Base-by-base conservation (phyloP, 2,888 invertebrate genomes). In the Glyphotaelius pellucidus region DNA sequence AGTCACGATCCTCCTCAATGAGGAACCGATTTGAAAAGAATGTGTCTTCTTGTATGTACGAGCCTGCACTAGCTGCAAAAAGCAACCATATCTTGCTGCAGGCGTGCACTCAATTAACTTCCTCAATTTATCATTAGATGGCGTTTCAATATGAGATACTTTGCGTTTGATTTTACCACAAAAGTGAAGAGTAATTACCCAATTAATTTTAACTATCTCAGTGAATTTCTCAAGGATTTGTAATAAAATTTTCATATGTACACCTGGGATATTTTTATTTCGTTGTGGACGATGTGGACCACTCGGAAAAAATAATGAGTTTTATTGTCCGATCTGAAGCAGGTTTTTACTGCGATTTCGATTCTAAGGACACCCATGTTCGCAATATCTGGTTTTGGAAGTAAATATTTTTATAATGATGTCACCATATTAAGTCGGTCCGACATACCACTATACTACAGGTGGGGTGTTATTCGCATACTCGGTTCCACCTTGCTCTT, bases 361-460 rank as follows among this genome's bases (percentile, higher is more conserved):
- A 67, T 67, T 67, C 67, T 67, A 67, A 67, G 67, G 67, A 67
- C 67, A 67, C 25, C n/a, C 67, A n/a, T 42, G 42, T 67, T 67
- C 67, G 25, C 67, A 9, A 67, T 7, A 67, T 67, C 67, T 25
- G 25, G 67, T 67, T 67, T 67, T 67, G 25, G 67, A 67, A 67
- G 67, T 67, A 67, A 67, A 67, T 67, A 67, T 67, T 67, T 67
- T 67, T 67, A 67, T 67, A 67, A n/a, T 67, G 67, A 67, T 67
- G 67, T 67, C 67, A 67, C 67, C 67, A 25, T 25, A 67, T 52
- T 1, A 67, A 67, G 67, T 25, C 67, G 67, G 9, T 67, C 67
- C 67, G 81, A 32, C 81, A 15, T 83, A 31, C n/a, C n/a, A n/a
- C n/a, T n/a, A n/a, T n/a, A n/a, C 83, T 32, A 31, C 83, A 83